phyloP scores from a whole-genome alignment of 2,797 vertebrate species.

The Propithecus deckenii region DNA sequence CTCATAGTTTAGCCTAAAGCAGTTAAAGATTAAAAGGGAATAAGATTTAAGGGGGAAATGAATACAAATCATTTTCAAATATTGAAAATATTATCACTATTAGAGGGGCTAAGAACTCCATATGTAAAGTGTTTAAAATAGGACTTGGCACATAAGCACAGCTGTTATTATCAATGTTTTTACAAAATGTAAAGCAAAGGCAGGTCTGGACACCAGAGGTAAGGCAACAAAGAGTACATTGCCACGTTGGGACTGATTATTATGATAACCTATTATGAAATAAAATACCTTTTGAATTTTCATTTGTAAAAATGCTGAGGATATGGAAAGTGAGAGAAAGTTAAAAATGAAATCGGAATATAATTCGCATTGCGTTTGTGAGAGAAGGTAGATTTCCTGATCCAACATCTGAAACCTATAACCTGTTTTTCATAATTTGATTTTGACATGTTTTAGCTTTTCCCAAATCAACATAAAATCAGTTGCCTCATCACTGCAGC shows the following conservation, averaged over 20 bases:
- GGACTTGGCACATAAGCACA: not conserved
- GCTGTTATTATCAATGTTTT: not conserved
- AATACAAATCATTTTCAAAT: conserved; percentile 17
- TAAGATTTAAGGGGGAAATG: not conserved
- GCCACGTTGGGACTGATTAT: not conserved
- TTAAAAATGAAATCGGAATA: not conserved
- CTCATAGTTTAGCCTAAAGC: not conserved
- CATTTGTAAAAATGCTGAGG: not conserved
- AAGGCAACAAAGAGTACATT: not conserved
- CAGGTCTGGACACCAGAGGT: not conserved
- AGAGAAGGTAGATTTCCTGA: not conserved
- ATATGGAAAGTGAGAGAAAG: not conserved
- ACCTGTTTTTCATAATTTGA: not conserved
- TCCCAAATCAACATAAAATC: not conserved
- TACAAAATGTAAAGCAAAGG: not conserved
- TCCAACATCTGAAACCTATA: not conserved
- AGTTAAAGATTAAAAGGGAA: not conserved
- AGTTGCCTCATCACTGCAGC: not conserved
- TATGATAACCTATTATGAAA: not conserved
- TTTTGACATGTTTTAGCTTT: not conserved
- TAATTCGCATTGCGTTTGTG: not conserved
- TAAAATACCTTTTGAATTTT: not conserved
- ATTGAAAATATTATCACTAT: not conserved
- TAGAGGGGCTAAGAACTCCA: not conserved
- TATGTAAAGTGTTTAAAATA: not conserved